phyloP scores from a whole-genome alignment of 2,797 vertebrate species.

The Microctenopoma stevenorrisi region DNA sequence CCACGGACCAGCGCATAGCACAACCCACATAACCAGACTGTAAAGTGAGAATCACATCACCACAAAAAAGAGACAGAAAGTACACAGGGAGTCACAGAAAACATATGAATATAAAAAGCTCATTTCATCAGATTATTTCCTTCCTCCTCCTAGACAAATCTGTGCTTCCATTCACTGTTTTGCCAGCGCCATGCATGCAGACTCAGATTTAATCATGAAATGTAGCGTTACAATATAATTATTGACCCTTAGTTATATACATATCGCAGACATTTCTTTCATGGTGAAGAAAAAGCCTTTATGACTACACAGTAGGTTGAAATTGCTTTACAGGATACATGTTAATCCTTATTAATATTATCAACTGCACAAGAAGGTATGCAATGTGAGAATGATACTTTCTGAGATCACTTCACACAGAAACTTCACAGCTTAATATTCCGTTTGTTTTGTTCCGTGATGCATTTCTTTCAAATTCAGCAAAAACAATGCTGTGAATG shows the following conservation, averaged over 20 bases:
- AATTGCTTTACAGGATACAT: too few species aligned
- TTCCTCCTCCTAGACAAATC: conserved; percentile 36
- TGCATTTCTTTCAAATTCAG: conserved; percentile 10
- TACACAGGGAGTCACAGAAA: conserved; percentile 53
- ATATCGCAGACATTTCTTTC: too few species aligned
- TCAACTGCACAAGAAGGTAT: too few species aligned
- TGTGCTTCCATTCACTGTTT: conserved; percentile 42
- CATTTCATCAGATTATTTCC: conserved; percentile 51
- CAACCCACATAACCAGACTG: conserved; percentile 60
- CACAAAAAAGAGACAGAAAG: conserved; percentile 67
- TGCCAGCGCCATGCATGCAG: conserved; percentile 19
- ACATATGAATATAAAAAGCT: conserved; percentile 69
- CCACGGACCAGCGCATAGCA: conserved; percentile 46
- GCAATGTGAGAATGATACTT: too few species aligned
- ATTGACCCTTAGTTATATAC: conserved; percentile 6
- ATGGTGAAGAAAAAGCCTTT: too few species aligned
- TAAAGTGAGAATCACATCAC: conserved; percentile 69
- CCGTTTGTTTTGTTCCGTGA: conserved; percentile 1
- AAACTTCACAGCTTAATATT: not conserved
- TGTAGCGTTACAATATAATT: not conserved
- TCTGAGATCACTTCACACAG: not conserved
- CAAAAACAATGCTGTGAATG: conserved; percentile 12
- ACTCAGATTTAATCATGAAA: conserved; percentile 16
- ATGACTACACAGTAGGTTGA: too few species aligned
- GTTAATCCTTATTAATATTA: too few species aligned